phyloP scores from a whole-genome alignment of 2,888 invertebrate genomes.

The Drosophila atroscutellata region DNA sequence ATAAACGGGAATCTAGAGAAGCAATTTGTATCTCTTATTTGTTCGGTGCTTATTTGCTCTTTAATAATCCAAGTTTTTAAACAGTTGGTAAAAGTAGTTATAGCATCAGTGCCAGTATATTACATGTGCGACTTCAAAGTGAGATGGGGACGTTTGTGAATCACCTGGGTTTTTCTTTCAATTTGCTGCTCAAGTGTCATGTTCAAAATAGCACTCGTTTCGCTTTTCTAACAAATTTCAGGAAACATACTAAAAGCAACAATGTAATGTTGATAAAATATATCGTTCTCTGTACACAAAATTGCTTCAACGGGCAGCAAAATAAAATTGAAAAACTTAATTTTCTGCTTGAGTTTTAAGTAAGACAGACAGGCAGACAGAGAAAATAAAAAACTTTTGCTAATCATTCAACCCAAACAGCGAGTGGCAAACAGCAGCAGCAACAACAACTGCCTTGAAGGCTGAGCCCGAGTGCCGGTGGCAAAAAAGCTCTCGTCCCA shows the following conservation, averaged over 20 bases:
- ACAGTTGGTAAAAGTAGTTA: neutral
- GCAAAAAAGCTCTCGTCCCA: conserved; percentile 39
- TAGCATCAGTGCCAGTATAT: neutral
- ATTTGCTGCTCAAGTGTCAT: conserved; percentile 12
- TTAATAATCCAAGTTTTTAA: neutral
- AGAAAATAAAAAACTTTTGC: conserved; percentile 67
- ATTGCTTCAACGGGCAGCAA: conserved; percentile 16
- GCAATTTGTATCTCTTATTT: neutral
- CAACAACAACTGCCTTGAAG: conserved; percentile 29
- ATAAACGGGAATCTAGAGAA: neutral
- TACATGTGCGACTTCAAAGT: conserved; percentile 19
- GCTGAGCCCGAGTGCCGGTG: conserved; percentile 1
- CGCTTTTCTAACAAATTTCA: neutral
- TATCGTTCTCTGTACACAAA: neutral
- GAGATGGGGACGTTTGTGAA: conserved; percentile 19
- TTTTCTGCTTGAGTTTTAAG: conserved; percentile 58
- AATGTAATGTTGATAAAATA: conserved; percentile 6
- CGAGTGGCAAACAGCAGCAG: conserved; percentile 23
- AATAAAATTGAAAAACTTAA: conserved; percentile 43
- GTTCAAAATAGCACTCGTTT: conserved; percentile 1
- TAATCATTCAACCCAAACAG: conserved; percentile 68
- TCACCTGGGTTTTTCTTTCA: conserved; percentile 19
- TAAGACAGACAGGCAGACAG: conserved; percentile 35
- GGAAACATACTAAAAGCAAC: neutral
- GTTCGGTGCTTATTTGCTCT: neutral